Percentiles rank a stretch among this genome's conserved stretches.
These are phyloP conservation scores for Hirtodrosophila trivittata DNA, from an alignment of 2,888 invertebrate species.

Conservation along the genomic window DNA sequence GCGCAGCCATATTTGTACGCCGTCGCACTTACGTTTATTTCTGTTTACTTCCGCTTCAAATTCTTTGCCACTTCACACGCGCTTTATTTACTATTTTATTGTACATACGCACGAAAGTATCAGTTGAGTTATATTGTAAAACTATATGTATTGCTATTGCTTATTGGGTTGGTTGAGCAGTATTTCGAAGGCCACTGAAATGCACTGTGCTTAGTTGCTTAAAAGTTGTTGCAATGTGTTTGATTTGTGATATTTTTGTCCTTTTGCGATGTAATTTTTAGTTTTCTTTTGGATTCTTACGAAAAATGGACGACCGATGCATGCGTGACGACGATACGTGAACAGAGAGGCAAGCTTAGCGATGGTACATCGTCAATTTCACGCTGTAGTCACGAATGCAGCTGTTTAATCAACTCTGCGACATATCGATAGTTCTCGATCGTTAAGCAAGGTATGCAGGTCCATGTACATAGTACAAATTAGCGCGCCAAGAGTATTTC, in stretches of 20 bases:
- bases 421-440: conserved; percentile 17
- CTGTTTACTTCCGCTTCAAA: conserved; percentile 34
- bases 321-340: conserved; percentile 63
- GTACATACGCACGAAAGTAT: conserved; percentile 58
- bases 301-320: conserved; percentile 75
- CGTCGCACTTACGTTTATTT: conserved; percentile 63
- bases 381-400: conserved; percentile 15
- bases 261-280: conserved; percentile 63
- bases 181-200: conserved; percentile 75
- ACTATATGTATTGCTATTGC: conserved; percentile 62
- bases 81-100: conserved; percentile 70
- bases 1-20: conserved; percentile 18
- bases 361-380: conserved; percentile 28
- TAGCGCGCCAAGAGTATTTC: too few species aligned
- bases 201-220: conserved; percentile 55
- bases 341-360: conserved; percentile 43
- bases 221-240: conserved; percentile 30
- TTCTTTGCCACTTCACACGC: conserved; percentile 73
- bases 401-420: conserved; percentile 20
- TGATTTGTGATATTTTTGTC: conserved; percentile 32
- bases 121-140: conserved; percentile 37
- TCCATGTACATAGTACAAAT: too few species aligned
- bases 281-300: conserved; percentile 64
- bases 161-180: conserved; percentile 72
- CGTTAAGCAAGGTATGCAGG: conserved; percentile 4